Evolutionary conservation across 2,113 vertebrate genomes (phyloP).

Genomic region (Trogon surrucura): DNA sequence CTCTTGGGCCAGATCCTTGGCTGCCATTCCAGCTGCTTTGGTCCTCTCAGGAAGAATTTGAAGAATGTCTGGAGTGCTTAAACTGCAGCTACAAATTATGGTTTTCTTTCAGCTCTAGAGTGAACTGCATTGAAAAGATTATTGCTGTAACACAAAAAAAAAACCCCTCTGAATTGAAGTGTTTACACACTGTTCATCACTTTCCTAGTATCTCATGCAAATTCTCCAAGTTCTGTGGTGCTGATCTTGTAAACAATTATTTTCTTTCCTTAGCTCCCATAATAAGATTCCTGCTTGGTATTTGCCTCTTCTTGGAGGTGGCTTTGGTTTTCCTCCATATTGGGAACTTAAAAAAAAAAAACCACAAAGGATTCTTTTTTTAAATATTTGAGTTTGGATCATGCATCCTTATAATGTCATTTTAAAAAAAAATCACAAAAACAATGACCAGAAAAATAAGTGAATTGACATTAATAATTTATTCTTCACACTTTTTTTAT

Average conservation of each 20-base stretch:
- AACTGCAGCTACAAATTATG: background rate
- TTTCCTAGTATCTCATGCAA: background rate
- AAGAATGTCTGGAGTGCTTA: background rate
- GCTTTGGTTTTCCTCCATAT: background rate
- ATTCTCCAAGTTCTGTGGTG: background rate
- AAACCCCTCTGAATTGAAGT: background rate
- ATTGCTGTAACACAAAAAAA: background rate
- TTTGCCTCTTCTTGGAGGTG: background rate
- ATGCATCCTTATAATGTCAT: background rate
- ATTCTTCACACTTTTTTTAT: background rate
- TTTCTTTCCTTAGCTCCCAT: background rate
- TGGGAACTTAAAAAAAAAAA: background rate
- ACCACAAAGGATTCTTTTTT: background rate
- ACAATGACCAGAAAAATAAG: background rate
- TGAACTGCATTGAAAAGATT: background rate
- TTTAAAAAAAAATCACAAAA: fast-evolving
- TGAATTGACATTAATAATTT: background rate
- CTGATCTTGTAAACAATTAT: background rate
- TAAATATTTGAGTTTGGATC: background rate
- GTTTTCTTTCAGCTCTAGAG: background rate
- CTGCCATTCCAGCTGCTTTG: background rate
- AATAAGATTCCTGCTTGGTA: background rate
- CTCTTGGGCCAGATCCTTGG: background rate
- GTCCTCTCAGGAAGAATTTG: background rate
- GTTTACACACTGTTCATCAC: background rate